These are phyloP conservation scores for Acromyrmex heyeri DNA, from an alignment of 1,140 invertebrate genomes.

Conservation along the genomic window DNA sequence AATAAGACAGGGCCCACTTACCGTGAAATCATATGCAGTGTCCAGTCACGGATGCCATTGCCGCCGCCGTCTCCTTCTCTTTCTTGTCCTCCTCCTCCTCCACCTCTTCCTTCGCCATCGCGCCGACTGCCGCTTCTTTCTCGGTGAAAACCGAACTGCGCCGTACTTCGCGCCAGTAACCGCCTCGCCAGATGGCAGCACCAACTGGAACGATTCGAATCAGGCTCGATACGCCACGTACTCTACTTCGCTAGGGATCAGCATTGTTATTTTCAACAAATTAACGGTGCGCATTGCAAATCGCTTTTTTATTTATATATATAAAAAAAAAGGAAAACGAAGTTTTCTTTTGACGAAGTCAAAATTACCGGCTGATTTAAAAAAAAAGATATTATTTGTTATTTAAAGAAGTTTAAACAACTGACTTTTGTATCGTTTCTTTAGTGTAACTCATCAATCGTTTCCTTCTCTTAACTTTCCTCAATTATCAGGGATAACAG, in stretches of 20 bases:
- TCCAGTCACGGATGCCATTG: constrained; percentile 87
- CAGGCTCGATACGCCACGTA: background rate
- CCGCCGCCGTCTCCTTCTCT: constrained; percentile 68
- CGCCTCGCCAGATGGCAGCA: constrained; percentile 79
- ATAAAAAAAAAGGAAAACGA: background rate
- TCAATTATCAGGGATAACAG: background rate
- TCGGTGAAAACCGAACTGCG: constrained; percentile 76
- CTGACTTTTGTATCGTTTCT: background rate
- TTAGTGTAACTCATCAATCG: too few species aligned
- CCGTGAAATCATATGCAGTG: constrained; percentile 87
- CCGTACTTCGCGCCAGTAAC: constrained; percentile 61
- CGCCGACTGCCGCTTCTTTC: constrained; percentile 76
- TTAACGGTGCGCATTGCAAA: background rate
- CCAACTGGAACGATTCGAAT: constrained; percentile 71
- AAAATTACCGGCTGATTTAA: background rate
- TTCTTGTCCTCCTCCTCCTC: background rate
- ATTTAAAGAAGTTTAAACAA: too few species aligned
- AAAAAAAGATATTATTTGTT: background rate
- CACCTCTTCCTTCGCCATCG: constrained; percentile 37
- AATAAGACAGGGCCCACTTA: constrained; percentile 83
- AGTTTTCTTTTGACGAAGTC: background rate
- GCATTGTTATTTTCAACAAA: background rate
- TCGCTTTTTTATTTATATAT: background rate
- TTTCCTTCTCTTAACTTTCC: background rate
- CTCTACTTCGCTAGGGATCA: background rate